Base-by-base conservation (phyloP, 1,140 invertebrate genomes). In the Cyrtorhinus lividipennis region DNA sequence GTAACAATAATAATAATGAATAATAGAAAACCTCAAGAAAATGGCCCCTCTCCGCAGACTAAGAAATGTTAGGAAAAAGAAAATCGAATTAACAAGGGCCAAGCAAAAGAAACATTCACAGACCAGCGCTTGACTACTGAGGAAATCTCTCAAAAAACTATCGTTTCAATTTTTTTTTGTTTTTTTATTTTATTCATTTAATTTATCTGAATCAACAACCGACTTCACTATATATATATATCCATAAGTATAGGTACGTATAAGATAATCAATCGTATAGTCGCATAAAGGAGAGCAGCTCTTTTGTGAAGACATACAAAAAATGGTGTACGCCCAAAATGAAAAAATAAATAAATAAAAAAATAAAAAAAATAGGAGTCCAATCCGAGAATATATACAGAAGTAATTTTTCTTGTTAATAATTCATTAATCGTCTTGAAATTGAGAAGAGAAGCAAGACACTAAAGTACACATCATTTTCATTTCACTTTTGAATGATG, bases 201-300 rank as follows among this genome's bases (percentile, higher is more conserved):
- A 15, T 15, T 38, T 38, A 8, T 8, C 5, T 38, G 15, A 38
- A 53, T 20, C 48, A 10, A 10, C 48, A 53, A 53, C 48, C 8
- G 48, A 53, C 48, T 53, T 53, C 48, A 53, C 48, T 53, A 53
- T 53, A 53, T 53, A 53, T 53, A 53, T 53, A 15, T 22, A 53
- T 44, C 38, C 38, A 44, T 53, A 53, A 15, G 48, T 53, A 53
- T 15, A 53, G 38, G 38, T 8, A 44, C 5, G 10, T 15, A 53
- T 53, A 53, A 53, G 48, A 22, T 53, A 53, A 53, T 53, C 10
- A 53, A 53, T 20, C 48, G 48, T 53, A 44, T 44, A 53, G 48
- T 53, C 48, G 48, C 48, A 22, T 53, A 53, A 53, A 53, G 48
- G 48, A 53, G 48, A 53, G 48, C 48, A 53, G 48, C 48, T 15